Evolutionary conservation across 2,888 invertebrate genomes (phyloP), one percentile per base, ranked within the genome.

Genomic region (Oscheius onirici): DNA sequence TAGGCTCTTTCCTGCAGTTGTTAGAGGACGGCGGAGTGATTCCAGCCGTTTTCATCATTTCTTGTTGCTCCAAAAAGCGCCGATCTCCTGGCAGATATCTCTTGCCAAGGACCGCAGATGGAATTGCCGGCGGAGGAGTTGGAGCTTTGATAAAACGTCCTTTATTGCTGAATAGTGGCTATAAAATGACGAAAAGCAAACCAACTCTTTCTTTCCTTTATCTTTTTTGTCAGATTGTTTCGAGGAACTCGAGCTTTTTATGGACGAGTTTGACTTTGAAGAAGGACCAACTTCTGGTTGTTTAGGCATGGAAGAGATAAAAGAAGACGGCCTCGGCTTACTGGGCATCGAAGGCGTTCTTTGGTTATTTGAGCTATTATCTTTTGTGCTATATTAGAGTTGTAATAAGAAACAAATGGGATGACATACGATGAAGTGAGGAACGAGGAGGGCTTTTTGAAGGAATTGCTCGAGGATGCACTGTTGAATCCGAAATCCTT

Each of bases 11-110:
- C 8, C 8, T 34, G 34, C 8, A 8, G 8, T 8, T 34, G 34
- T 8, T 34, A 34, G 34, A n/a, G 6, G 44, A 22, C 10, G 43
- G 40, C 24, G 52, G 22, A 11, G 40, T 44, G 6, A 17, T 28
- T 51, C 54, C 54, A n/a, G 28, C 44, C 10, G 41, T n/a, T 15
- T 52, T 43, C 20, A 57, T 1, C 28, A 49, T 61, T 5, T 28
- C 57, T 44, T 66, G 58, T 11, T 60, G 61, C 11, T 60, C 72
- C 54, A 82, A 75, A 76, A 81, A 83, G n/a, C 84, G 71, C 5
- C 81, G 73, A 61, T 84, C 84, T 20, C 82, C 81, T 5, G 84
- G 84, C 28, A 84, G 69, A 70, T 81, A 80, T 11, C 63, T 52
- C 43, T 75, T 77, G 15, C 73, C 72, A 24, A 73, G 72, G 11